Base-by-base conservation (phyloP, 1,140 invertebrate species). In the Eufriesea mexicana region DNA sequence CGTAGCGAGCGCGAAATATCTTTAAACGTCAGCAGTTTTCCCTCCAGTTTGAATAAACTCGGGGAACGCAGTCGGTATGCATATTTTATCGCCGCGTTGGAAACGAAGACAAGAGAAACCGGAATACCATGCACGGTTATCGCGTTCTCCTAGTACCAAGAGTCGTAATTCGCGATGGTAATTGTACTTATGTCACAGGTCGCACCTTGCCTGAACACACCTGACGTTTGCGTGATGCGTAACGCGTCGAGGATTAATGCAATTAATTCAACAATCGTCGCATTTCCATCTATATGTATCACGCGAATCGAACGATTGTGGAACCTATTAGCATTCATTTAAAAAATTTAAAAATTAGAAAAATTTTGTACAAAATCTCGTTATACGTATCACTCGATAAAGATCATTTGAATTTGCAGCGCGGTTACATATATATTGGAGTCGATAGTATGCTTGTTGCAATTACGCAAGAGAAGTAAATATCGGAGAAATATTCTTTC, bases 161-260 rank as follows among this genome's bases (percentile, higher is more conserved):
- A 62, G 16, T 35, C 61, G 25, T 35, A 16, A 61, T 61, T 28
- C 12, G 16, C n/a, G 35, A 66, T 42, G 7, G 14, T 67, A n/a
- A n/a, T 42, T 72, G 18, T 55, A 72, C 70, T 72, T 35, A 42
- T 55, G 70, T 55, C 49, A 55, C 25, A 28, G 25, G 35, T 54
- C 49, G 28, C 12, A 35, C 51, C 49, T 72, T 54, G 18, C 49
- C 1, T 20, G 23, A 35, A 14, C 2, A 23, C 25, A 55, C 28
- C 28, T 54, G 28, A 55, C 6, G 12, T 55, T 55, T 14, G 28
- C 47, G 28, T 51, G 47, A 51, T 51, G 23, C 42, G 12, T 35
- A 64, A 64, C 7, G n/a, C 6, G 14, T 23, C 8, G 51, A 55
- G 35, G 35, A 55, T 72, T 35, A 55, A 55, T 55, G 2, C 9